Conservation (phyloP, 2,888 invertebrate genomes). For the Pycnomerus fuliginosus region DNA sequence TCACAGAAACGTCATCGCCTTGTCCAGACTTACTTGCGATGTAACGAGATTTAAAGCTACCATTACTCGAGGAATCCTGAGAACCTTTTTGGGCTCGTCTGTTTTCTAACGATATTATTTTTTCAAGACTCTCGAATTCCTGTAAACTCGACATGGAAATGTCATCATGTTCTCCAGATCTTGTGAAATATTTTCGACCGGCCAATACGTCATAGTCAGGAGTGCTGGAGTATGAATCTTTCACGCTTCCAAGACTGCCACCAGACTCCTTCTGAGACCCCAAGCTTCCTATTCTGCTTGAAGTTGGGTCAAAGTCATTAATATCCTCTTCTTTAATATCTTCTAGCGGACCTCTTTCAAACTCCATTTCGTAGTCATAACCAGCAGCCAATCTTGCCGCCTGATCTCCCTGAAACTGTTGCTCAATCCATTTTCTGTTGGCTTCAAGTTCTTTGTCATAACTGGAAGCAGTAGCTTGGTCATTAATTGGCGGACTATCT, state of each 20-base stretch:
- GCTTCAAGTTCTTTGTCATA: conserved; percentile 67
- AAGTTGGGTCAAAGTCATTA: conserved; percentile 77
- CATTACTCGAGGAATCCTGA: conserved; percentile 81
- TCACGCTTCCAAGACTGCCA: conserved; percentile 74
- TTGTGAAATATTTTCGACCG: conserved; percentile 78
- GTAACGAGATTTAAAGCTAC: conserved; percentile 75
- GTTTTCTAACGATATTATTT: conserved; percentile 78
- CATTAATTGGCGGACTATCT: conserved; percentile 60
- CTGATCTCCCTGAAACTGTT: conserved; percentile 78
- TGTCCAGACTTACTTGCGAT: conserved; percentile 69
- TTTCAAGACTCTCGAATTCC: conserved; percentile 91
- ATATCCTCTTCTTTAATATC: conserved; percentile 92
- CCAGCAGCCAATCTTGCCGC: conserved; percentile 61
- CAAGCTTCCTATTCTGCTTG: conserved; percentile 72
- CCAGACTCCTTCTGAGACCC: conserved; percentile 78
- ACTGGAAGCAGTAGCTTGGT: conserved; percentile 31
- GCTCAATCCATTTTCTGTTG: conserved; percentile 86
- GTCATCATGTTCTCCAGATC: conserved; percentile 86
- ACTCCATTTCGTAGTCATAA: conserved; percentile 72
- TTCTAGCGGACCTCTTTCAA: conserved; percentile 80
- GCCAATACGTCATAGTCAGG: conserved; percentile 88
- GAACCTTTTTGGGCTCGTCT: conserved; percentile 69
- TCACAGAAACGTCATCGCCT: conserved; percentile 83
- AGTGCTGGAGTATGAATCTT: conserved; percentile 87
- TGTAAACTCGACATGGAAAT: conserved; percentile 89